These are phyloP conservation scores for Orussus abietinus DNA, from an alignment of 1,140 invertebrate species.

Conservation along the genomic window DNA sequence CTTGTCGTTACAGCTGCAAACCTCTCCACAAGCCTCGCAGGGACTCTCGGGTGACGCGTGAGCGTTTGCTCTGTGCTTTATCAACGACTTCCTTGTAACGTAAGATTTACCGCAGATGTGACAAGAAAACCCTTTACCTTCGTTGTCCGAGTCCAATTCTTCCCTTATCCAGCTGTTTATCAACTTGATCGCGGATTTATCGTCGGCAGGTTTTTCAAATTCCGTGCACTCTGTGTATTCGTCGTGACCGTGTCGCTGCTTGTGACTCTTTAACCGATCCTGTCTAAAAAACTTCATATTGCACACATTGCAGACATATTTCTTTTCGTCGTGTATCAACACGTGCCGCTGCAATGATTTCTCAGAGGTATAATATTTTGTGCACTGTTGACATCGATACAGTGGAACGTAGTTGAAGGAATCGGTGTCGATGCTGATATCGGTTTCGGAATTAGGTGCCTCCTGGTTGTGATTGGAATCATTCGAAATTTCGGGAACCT, in stretches of 20 bases:
- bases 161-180: conserved; percentile 43
- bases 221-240: conserved; percentile 22
- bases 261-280: conserved; percentile 30
- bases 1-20: conserved; percentile 15
- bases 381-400: conserved; percentile 26
- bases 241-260: conserved; percentile 25
- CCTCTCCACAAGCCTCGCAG: conserved; percentile 17
- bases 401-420: conserved; percentile 1
- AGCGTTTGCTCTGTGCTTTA: conserved; percentile 30
- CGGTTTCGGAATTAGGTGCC: conserved; percentile 5
- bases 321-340: conserved; percentile 23
- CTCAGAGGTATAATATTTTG: conserved; percentile 19
- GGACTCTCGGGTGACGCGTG: conserved; percentile 20
- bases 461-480: conserved; percentile 7
- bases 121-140: conserved; percentile 36
- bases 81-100: conserved; percentile 35
- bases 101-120: conserved; percentile 39
- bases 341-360: conserved; percentile 25
- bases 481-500: background rate
- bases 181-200: conserved; percentile 35
- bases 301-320: conserved; percentile 31
- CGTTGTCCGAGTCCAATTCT: conserved; percentile 39
- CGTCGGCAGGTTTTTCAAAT: conserved; percentile 30
- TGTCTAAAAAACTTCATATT: conserved; percentile 37
- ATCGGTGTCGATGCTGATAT: conserved; percentile 8